A percentile compares a stretch with the other conserved stretches of the same genome.
phyloP scores from a whole-genome alignment of 2,113 vertebrate species.

The Aramus guarauna region DNA sequence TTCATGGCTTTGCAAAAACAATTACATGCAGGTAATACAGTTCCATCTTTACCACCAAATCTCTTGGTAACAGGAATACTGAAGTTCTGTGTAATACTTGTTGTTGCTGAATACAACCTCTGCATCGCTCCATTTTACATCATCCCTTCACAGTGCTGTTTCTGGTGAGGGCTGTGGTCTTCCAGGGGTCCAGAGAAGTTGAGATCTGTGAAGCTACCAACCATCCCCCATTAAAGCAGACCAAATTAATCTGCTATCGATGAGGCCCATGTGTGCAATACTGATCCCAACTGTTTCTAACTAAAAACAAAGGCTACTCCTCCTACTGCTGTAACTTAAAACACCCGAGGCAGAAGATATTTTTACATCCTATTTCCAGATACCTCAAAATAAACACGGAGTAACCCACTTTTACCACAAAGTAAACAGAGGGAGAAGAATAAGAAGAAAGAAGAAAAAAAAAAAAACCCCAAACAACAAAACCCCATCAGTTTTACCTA shows the following conservation, averaged over 20 bases:
- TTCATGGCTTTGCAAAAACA: background rate
- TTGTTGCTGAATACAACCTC: background rate
- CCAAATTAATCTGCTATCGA: background rate
- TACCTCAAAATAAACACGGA: background rate
- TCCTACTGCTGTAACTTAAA: background rate
- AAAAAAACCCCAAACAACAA: too few relatives aligned
- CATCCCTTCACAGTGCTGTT: background rate
- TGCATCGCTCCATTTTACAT: background rate
- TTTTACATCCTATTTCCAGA: background rate
- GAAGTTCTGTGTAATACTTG: background rate
- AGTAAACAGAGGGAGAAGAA: background rate
- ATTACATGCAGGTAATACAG: too few relatives aligned
- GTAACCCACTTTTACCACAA: background rate
- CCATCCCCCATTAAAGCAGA: background rate
- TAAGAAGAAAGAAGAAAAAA: too few relatives aligned
- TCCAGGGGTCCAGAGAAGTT: background rate
- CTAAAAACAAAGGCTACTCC: background rate
- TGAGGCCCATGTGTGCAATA: background rate
- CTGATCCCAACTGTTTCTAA: background rate
- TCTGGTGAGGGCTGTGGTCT: background rate
- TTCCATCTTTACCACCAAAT: background rate
- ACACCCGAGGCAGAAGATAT: background rate
- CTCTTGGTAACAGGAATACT: background rate
- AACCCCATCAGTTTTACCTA: background rate
- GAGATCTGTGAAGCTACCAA: background rate